Evolutionary conservation across 1,140 invertebrate species (phyloP).

Genomic region (Popillia japonica): DNA sequence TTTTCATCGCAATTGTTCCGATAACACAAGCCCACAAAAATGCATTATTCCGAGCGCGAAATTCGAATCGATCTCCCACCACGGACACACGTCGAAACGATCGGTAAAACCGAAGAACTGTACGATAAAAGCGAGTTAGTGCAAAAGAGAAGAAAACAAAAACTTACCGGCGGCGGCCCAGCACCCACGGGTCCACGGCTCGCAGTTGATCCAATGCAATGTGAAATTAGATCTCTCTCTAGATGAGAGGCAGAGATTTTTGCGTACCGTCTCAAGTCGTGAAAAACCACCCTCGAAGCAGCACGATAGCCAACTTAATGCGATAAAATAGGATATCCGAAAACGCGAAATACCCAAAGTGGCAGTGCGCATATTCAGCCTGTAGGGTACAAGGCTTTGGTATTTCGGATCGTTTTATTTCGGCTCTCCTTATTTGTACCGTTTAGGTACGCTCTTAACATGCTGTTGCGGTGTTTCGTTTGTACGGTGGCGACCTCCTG

Average conservation of each 20-base stretch:
- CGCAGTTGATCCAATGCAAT: neutral
- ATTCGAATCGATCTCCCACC: constrained; percentile 9
- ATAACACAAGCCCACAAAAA: neutral
- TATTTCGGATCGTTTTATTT: constrained; percentile 39
- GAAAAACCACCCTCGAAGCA: constrained; percentile 55
- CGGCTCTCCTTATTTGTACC: constrained; percentile 15
- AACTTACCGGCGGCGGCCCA: constrained; percentile 18
- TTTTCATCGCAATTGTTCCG: neutral
- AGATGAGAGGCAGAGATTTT: constrained; percentile 12
- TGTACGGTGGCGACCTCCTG: constrained; percentile 37
- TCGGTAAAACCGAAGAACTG: constrained; percentile 2
- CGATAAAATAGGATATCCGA: constrained; percentile 53
- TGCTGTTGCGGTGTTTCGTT: constrained; percentile 31
- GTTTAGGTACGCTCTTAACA: constrained; percentile 35
- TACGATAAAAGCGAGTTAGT: neutral
- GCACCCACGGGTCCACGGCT: neutral
- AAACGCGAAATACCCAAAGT: constrained; percentile 55
- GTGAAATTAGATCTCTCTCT: constrained; percentile 1
- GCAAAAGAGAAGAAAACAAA: constrained; percentile 5
- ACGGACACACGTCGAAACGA: neutral
- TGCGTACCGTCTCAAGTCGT: neutral
- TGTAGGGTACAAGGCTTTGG: constrained; percentile 36
- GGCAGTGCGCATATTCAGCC: constrained; percentile 52
- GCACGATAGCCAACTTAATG: constrained; percentile 59
- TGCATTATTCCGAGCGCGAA: neutral